Conservation (phyloP, 2,797 vertebrate genomes). For the Babyrousa celebensis region DNA sequence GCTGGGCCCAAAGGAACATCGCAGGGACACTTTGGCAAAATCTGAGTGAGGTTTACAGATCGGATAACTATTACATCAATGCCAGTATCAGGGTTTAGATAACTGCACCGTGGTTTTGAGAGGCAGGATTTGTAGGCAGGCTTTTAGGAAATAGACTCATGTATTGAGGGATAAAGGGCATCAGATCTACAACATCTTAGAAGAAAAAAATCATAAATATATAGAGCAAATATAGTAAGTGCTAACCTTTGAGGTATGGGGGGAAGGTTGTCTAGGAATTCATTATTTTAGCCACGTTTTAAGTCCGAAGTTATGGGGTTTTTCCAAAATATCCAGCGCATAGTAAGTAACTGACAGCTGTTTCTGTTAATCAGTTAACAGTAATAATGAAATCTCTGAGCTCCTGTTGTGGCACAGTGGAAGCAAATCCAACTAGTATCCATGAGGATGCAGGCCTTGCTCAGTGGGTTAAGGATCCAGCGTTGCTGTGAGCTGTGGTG, state of each 20-base stretch:
- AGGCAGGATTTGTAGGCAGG: not conserved
- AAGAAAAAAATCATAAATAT: not conserved
- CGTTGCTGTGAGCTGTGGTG: no score
- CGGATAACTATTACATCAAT: not conserved
- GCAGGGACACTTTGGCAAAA: not conserved
- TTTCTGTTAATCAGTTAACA: not conserved
- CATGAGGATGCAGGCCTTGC: no score
- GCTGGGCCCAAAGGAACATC: not conserved
- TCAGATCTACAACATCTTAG: not conserved
- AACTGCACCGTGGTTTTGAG: not conserved
- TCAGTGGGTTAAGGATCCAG: no score
- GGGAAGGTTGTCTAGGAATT: not conserved
- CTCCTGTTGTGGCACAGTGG: no score
- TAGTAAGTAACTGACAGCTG: not conserved
- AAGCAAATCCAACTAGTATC: no score
- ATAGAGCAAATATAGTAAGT: not conserved
- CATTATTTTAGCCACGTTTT: not conserved
- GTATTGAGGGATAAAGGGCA: not conserved
- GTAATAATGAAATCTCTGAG: not conserved
- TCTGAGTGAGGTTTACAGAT: not conserved
- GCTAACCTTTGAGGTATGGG: not conserved
- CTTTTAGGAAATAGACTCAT: not conserved
- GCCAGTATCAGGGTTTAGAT: not conserved
- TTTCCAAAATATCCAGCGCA: not conserved
- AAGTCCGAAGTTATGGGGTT: not conserved